Base-by-base conservation (phyloP, 1,140 invertebrate genomes). In the Orius insidiosus region DNA sequence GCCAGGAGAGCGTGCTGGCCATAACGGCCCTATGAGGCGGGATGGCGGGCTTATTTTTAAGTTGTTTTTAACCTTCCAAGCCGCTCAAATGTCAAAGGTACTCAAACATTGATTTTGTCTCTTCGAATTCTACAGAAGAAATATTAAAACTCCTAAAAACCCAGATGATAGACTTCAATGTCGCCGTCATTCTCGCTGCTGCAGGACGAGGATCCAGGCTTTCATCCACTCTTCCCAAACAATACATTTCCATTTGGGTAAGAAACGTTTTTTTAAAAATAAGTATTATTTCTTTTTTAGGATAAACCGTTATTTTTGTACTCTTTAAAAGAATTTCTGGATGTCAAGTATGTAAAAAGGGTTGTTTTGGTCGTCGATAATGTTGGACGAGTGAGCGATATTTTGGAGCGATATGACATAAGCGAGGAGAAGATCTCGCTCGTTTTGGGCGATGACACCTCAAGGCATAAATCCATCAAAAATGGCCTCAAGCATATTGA, bases 381-480 rank as follows among this genome's bases (percentile, higher is more conserved):
- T 46, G 37, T 59, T 10, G 55, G 60, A 10, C 48, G 52, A 31
- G 56, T 63, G 36, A 39, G 56, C 15, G 52, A 18, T 48, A 63
- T 30, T 33, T n/a, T 63, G 15, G 39, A 52, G 15, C 55, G 57
- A 37, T 56, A 53, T 50, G 45, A 53, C 33, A 55, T 57, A 43
- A 14, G 46, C n/a, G 53, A 55, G 33, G 48, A 54, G 5, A 52
- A 60, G 33, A 38, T 48, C 41, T 36, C 47, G 40, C 46, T 67
- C 24, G 59, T 61, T 6, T 48, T 54, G 37, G 66, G 66, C n/a
- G 56, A 50, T 13, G 10, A 19, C 2, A 61, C 63, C n/a, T 24
- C 24, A 3, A 53, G 67, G 24, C 67, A 69, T 51, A 55, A 60
- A 18, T 69, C 67, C 5, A 69, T 69, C 32, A 56, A 46, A n/a